Conservation (phyloP, 1,140 invertebrate species). For the Drosophila sp. region DNA sequence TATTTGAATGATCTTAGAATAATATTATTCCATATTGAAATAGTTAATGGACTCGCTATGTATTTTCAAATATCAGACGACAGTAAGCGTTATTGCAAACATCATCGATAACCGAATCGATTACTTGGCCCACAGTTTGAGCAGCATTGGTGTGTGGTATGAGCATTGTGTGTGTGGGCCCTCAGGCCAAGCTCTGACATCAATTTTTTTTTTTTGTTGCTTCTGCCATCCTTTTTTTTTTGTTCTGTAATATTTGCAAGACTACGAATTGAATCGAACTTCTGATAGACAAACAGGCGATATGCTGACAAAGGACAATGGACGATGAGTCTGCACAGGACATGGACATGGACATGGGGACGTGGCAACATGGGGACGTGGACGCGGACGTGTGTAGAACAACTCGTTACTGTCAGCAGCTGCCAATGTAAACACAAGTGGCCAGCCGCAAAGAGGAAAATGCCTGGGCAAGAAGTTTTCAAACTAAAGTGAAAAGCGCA, state of each 20-base stretch:
- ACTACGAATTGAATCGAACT: constrained; percentile 32
- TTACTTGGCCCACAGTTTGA: constrained; percentile 41
- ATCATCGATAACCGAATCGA: constrained; percentile 70
- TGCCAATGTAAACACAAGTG: constrained; percentile 80
- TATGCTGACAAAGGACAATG: constrained; percentile 74
- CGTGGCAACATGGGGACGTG: constrained; percentile 19
- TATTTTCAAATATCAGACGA: neutral
- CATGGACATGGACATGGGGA: constrained; percentile 22
- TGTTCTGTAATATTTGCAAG: constrained; percentile 65
- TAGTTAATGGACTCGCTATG: constrained; percentile 1
- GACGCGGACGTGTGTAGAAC: constrained; percentile 69
- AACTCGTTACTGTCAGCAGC: constrained; percentile 78
- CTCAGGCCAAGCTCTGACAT: constrained; percentile 8
- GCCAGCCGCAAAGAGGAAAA: constrained; percentile 69
- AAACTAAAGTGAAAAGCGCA: constrained; percentile 46
- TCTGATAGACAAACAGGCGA: constrained; percentile 76
- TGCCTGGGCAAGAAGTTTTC: constrained; percentile 38
- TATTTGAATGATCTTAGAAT: too few species aligned
- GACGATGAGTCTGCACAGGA: constrained; percentile 43
- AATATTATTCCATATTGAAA: neutral
- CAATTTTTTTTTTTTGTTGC: constrained; percentile 35
- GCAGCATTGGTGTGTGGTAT: neutral
- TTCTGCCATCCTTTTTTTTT: constrained; percentile 37
- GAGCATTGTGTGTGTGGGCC: constrained; percentile 7
- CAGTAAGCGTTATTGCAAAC: constrained; percentile 50